Conservation (phyloP, 1,140 invertebrate species). For the Pseudobourletiella spinata region DNA sequence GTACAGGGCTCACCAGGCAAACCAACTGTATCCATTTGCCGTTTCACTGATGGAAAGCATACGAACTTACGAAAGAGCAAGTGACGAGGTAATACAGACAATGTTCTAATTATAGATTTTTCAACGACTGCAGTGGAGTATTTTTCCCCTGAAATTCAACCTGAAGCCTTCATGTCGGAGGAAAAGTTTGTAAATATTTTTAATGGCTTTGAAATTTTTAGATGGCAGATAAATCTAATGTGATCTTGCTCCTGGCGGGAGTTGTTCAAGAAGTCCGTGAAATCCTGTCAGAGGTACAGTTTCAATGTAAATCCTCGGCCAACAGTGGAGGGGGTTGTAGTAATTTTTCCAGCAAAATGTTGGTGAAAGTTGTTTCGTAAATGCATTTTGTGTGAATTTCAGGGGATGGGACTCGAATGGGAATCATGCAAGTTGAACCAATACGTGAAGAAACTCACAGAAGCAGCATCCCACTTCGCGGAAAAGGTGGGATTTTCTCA, state of each 20-base stretch:
- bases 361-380: too few relatives aligned
- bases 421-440: constrained; percentile 97
- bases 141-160: neutral
- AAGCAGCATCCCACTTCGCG: constrained; percentile 89
- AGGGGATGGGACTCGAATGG: constrained; percentile 88
- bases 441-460: constrained; percentile 90
- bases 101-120: neutral
- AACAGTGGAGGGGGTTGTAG: too few relatives aligned
- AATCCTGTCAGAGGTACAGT: neutral
- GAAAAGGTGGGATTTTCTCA: constrained; percentile 64
- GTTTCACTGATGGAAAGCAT: constrained; percentile 98
- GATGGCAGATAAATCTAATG: constrained; percentile 87
- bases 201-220: too few relatives aligned
- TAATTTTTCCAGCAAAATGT: too few relatives aligned
- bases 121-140: neutral
- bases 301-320: too few relatives aligned
- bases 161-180: too few relatives aligned
- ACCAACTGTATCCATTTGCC: constrained; percentile 96
- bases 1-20: constrained; percentile 97
- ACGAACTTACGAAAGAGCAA: constrained; percentile 87
- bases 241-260: constrained; percentile 84
- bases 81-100: constrained; percentile 73
- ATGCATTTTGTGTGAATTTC: constrained; percentile 35
- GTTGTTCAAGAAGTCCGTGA: constrained; percentile 61
- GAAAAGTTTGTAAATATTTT: too few relatives aligned